Evolutionary conservation across 1,140 invertebrate genomes (phyloP).

Genomic region (Meloidogyne floridensis): DNA sequence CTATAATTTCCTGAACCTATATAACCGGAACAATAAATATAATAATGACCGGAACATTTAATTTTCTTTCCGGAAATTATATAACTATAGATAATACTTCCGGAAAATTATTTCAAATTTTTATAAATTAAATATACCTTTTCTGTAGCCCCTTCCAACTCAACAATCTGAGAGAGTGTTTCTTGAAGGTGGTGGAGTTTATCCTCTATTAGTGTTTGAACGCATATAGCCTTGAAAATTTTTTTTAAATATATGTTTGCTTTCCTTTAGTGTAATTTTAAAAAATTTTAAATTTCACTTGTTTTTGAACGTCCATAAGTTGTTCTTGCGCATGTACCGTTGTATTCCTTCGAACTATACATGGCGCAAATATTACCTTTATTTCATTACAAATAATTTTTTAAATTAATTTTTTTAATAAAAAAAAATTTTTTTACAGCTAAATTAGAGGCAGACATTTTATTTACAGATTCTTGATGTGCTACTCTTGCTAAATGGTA

Average conservation of each 20-base stretch:
- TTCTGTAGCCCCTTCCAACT: conserved; percentile 73
- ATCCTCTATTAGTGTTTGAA: conserved; percentile 83
- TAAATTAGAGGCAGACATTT: conserved; percentile 86
- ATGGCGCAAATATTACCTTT: conserved; percentile 70
- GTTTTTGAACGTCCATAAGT: conserved; percentile 68
- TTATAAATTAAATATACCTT: conserved; percentile 43
- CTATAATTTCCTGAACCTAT: neutral
- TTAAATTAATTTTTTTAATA: conserved; percentile 70
- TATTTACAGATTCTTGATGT: conserved; percentile 81
- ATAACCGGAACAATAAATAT: too few relatives aligned
- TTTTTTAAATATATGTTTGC: too few relatives aligned
- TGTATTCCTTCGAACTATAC: conserved; percentile 83
- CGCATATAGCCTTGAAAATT: conserved; percentile 68
- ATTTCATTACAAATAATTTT: neutral
- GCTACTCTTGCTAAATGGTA: conserved; percentile 84
- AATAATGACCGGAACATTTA: too few relatives aligned
- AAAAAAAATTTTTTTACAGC: conserved; percentile 75
- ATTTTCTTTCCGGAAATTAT: neutral
- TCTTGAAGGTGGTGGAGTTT: conserved; percentile 76
- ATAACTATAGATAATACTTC: too few relatives aligned
- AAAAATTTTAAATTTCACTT: conserved; percentile 14
- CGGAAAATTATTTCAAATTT: neutral
- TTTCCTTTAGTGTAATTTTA: neutral
- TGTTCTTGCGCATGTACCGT: conserved; percentile 84
- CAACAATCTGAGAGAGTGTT: conserved; percentile 84